Conservation (phyloP, 2,888 invertebrate genomes). For the Ormyrus labotus region DNA sequence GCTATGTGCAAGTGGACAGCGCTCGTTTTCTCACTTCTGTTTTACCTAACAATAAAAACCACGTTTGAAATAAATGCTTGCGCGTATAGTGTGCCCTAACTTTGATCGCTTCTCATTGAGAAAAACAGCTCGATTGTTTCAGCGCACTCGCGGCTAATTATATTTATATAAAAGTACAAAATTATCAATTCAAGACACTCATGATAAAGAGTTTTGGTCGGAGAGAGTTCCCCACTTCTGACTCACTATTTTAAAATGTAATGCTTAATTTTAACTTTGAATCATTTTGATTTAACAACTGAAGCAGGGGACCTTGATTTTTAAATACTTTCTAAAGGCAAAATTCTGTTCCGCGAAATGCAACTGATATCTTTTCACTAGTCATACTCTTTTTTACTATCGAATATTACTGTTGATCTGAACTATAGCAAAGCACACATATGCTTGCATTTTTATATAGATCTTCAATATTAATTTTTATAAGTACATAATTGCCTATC, state of each 20-base stretch:
- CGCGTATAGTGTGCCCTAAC: background rate
- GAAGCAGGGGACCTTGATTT: background rate
- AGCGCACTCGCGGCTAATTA: conserved; percentile 51
- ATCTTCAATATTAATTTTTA: conserved; percentile 33
- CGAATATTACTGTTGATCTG: conserved; percentile 25
- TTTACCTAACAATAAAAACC: conserved; percentile 24
- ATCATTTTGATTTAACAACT: conserved; percentile 6
- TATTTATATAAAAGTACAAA: conserved; percentile 58
- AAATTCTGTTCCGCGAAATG: conserved; percentile 44
- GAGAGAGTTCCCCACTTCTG: conserved; percentile 22
- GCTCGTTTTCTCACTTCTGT: background rate
- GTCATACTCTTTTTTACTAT: background rate
- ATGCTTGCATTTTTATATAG: conserved; percentile 39
- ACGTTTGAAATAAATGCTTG: conserved; percentile 39
- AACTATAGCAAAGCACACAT: conserved; percentile 39
- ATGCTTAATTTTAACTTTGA: background rate
- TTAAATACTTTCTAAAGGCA: conserved; percentile 36
- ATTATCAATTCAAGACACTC: conserved; percentile 51
- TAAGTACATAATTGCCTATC: conserved; percentile 56
- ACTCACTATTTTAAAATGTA: background rate
- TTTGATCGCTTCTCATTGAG: conserved; percentile 38
- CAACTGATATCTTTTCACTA: conserved; percentile 16
- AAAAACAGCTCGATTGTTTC: conserved; percentile 35
- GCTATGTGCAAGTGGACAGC: conserved; percentile 23
- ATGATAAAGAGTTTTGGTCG: conserved; percentile 53